A percentile compares a stretch with the other conserved stretches of the same genome.
These are phyloP conservation scores for Phrynocephalus forsythii DNA, from an alignment of 2,797 vertebrate genomes.

Conservation along the genomic window DNA sequence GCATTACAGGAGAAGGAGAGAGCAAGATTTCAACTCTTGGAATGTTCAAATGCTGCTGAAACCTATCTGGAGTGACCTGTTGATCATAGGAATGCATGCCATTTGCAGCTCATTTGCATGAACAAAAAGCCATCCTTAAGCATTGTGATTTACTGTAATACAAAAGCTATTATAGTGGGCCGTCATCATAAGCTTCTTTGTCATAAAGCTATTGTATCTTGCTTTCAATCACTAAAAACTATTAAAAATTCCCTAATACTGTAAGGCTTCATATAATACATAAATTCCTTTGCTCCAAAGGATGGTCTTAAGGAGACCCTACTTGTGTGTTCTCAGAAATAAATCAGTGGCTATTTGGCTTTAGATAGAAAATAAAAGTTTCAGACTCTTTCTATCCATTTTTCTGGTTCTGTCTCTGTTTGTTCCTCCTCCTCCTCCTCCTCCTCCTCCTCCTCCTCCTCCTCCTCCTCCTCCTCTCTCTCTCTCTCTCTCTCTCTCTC, in stretches of 20 bases:
- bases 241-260: conserved; percentile 69
- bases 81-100: conserved; percentile 69
- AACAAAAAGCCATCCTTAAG: conserved; percentile 71
- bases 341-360: conserved; percentile 28
- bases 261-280: conserved; percentile 35
- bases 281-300: conserved; percentile 65
- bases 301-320: conserved; percentile 12
- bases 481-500: too few species aligned
- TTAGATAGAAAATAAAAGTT: neutral
- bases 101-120: conserved; percentile 71
- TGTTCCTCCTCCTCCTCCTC: too few species aligned
- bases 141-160: conserved; percentile 68
- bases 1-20: conserved; percentile 23
- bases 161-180: conserved; percentile 69
- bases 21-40: conserved; percentile 47
- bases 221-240: conserved; percentile 71
- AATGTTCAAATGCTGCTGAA: conserved; percentile 64
- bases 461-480: too few species aligned
- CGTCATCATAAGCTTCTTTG: conserved; percentile 71
- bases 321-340: conserved; percentile 29
- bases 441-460: too few species aligned
- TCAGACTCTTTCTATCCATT: neutral
- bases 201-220: conserved; percentile 68
- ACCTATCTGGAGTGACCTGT: conserved; percentile 69
- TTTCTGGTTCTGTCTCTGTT: too few species aligned